Percentiles rank a stretch among this genome's conserved stretches.
Evolutionary conservation across 1,140 invertebrate genomes (phyloP).

Genomic region (Pseudomyrmex dendroicus): DNA sequence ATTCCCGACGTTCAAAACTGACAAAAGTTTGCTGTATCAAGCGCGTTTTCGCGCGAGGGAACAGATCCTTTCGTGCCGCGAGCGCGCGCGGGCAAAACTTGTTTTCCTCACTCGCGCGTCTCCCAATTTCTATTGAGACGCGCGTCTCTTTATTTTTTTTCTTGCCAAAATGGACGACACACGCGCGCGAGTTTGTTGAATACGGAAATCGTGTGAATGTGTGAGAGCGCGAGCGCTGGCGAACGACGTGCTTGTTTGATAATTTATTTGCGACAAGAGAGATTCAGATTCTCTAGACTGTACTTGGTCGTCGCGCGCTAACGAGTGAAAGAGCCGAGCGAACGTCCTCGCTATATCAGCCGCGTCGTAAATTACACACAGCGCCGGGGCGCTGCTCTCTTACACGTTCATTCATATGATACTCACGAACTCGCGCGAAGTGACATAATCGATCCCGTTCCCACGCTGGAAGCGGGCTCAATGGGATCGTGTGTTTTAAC

Average conservation of each 20-base stretch:
- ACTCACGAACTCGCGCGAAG: conserved; percentile 38
- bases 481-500: conserved; percentile 12
- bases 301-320: neutral
- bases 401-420: conserved; percentile 58
- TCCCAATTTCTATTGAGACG: neutral
- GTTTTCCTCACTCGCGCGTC: conserved; percentile 15
- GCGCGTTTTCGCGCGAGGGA: conserved; percentile 45
- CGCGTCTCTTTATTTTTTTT: conserved; percentile 10
- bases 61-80: conserved; percentile 5
- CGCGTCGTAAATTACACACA: conserved; percentile 68
- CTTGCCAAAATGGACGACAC: neutral
- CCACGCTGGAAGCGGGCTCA: conserved; percentile 46
- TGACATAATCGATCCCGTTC: conserved; percentile 70
- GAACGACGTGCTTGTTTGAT: too few relatives aligned
- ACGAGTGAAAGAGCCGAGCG: conserved; percentile 23
- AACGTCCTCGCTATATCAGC: conserved; percentile 62
- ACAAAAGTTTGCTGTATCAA: conserved; percentile 74
- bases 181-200: too few relatives aligned
- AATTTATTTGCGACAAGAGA: too few relatives aligned
- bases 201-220: neutral
- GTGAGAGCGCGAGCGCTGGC: too few relatives aligned
- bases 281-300: neutral
- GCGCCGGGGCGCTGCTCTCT: neutral
- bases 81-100: conserved; percentile 11
- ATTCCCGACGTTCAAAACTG: conserved; percentile 73